Conservation (phyloP, 2,113 vertebrate genomes). For the Sinocyclocheilus anophthalmus region DNA sequence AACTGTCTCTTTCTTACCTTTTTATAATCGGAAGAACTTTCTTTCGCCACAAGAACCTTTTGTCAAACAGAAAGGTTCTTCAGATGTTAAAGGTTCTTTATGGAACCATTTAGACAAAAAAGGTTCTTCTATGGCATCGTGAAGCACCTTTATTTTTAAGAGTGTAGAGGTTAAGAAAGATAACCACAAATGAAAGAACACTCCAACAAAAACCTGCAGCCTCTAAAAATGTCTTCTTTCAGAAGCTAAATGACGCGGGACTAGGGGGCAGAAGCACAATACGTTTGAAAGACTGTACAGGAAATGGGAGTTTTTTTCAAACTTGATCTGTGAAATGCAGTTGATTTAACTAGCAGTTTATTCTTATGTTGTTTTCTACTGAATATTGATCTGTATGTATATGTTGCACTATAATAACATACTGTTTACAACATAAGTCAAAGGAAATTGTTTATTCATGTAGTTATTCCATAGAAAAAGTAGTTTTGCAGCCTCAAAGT, state of each 20-base stretch:
- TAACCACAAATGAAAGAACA: not conserved
- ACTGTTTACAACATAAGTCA: slow-evolving; percentile 44
- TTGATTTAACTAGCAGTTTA: not conserved
- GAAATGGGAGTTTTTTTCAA: not conserved
- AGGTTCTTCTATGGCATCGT: too few species aligned
- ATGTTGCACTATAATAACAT: slow-evolving; percentile 45
- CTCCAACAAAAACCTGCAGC: not conserved
- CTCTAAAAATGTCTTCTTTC: not conserved
- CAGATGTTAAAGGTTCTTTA: too few species aligned
- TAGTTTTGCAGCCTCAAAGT: not conserved
- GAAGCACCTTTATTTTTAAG: too few species aligned
- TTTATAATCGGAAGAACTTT: too few species aligned
- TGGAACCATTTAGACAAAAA: too few species aligned
- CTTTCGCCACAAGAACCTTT: too few species aligned
- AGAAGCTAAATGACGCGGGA: not conserved
- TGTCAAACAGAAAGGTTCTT: too few species aligned
- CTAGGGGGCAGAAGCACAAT: slow-evolving; percentile 41
- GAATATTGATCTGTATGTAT: slow-evolving; percentile 46
- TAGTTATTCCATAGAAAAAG: not conserved
- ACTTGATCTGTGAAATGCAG: slow-evolving; percentile 31
- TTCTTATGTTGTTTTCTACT: slow-evolving; percentile 19
- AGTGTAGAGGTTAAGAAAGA: not conserved
- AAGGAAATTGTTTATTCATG: slow-evolving; percentile 1
- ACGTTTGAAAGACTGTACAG: not conserved
- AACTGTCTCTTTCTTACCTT: too few species aligned